Percentiles rank a stretch among this genome's conserved stretches.
phyloP scores from a whole-genome alignment of 2,888 invertebrate species.

The Tetragonula carbonaria region DNA sequence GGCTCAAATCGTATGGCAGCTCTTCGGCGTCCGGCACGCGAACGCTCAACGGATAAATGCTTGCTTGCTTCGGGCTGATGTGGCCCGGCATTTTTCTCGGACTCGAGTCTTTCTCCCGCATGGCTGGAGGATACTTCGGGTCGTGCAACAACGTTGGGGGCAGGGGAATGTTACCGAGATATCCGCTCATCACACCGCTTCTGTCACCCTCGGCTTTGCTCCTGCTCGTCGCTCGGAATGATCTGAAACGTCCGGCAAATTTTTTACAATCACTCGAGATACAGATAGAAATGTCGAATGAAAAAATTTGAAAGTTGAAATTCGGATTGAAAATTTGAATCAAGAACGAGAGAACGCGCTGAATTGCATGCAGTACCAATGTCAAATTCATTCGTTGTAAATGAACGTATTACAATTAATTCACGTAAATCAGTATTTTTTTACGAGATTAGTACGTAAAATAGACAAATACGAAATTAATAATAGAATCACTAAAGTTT shows the following conservation, averaged over 20 bases:
- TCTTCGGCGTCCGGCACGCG: conserved; percentile 86
- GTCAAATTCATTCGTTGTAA: too few species aligned
- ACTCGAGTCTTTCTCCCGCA: conserved; percentile 96
- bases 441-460: too few species aligned
- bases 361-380: too few species aligned
- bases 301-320: background rate
- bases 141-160: conserved; percentile 82
- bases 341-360: too few species aligned
- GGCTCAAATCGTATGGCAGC: conserved; percentile 89
- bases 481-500: too few species aligned
- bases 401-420: too few species aligned
- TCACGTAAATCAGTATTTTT: too few species aligned
- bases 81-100: conserved; percentile 93
- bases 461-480: too few species aligned
- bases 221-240: conserved; percentile 64
- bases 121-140: conserved; percentile 86
- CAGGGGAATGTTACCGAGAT: conserved; percentile 83
- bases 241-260: conserved; percentile 44
- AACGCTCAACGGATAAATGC: conserved; percentile 89
- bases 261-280: background rate
- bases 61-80: conserved; percentile 90
- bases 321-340: background rate
- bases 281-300: background rate
- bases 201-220: conserved; percentile 75
- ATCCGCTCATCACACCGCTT: conserved; percentile 83